Base-by-base conservation (phyloP, 2,797 vertebrate genomes). In the Pseudomugil tenellus region DNA sequence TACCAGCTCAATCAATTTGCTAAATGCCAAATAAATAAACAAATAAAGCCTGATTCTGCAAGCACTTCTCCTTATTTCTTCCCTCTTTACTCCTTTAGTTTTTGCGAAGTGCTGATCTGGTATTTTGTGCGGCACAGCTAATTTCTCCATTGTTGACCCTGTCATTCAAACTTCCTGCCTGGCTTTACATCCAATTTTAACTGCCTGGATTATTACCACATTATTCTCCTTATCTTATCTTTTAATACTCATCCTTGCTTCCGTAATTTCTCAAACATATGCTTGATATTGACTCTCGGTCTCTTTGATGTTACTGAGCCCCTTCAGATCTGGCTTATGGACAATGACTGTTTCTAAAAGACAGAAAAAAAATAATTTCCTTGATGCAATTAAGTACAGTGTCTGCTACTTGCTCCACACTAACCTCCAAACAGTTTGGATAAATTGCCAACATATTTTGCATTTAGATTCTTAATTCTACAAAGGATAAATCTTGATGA, bases 131-230 rank as follows among this genome's bases (percentile, higher is more conserved):
- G 13, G 67, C 63, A 48, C 32, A 3, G 60, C 71, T 81, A 67
- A 84, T 84, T 89, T 85, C 71, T 53, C 16, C 13, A 17, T 65
- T 74, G 73, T 76, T 52, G 8, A 58, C 53, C 23, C 56, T 53
- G 66, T 14, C 7, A 28, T 7, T 53, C 26, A 26, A 17, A 28
- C 26, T 29, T 9, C 7, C 8, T 29, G 2, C 7, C 25, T 28
- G 25, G 49, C 51, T 53, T 53, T 28, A 53, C 16, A 28, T 28
- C 1, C 7, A 51, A 16, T 53, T 26, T 48, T 53, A 8, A 28
- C 2, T 53, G 2, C 26, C 14, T 53, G 51, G 51, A 53, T 52
- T 52, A 52, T 28, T 26, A 26, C 25, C 49, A 51, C 49, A 52
- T 28, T 8, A 52, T 53, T 53, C 26, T 14, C 6, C 26, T 29